These are phyloP conservation scores for Aquatica leii DNA, from an alignment of 2,888 invertebrate genomes.

Conservation along the genomic window DNA sequence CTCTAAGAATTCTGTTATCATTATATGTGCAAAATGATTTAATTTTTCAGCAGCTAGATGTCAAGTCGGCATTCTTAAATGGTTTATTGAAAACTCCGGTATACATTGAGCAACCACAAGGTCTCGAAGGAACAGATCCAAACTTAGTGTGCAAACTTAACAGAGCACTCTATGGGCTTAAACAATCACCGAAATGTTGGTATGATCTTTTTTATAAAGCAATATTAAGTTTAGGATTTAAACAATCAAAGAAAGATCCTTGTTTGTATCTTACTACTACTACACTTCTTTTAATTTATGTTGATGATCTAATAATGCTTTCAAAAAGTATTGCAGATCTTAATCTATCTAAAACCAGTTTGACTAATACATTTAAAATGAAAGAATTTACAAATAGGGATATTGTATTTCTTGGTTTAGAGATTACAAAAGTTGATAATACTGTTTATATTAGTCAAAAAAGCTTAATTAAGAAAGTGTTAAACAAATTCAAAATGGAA, in stretches of 20 bases:
- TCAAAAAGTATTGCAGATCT: conserved; percentile 25
- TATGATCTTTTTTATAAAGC: conserved; percentile 30
- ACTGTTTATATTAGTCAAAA: conserved; percentile 33
- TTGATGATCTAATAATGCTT: conserved; percentile 40
- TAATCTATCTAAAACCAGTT: conserved; percentile 25
- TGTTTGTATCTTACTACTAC: conserved; percentile 38
- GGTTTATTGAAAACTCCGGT: conserved; percentile 18
- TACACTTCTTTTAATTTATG: conserved; percentile 35
- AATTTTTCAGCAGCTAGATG: conserved; percentile 28
- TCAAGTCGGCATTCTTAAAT: conserved; percentile 32
- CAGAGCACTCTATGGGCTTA: conserved; percentile 27
- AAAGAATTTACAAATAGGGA: conserved; percentile 31
- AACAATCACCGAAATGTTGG: conserved; percentile 40
- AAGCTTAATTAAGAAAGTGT: conserved; percentile 35
- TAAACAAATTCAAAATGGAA: conserved; percentile 35
- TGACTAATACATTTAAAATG: conserved; percentile 29
- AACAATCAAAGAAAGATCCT: conserved; percentile 37
- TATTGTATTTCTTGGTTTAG: conserved; percentile 31
- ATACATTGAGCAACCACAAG: conserved; percentile 19
- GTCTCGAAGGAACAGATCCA: not conserved
- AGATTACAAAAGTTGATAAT: conserved; percentile 15
- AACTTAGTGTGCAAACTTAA: conserved; percentile 1
- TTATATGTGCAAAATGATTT: conserved; percentile 31
- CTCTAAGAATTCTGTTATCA: conserved; percentile 35
- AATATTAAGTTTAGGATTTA: conserved; percentile 30